Percentiles rank a stretch among this genome's conserved stretches.
These are phyloP conservation scores for Bilobella aurantiaca DNA, from an alignment of 1,140 invertebrate genomes.

Conservation along the genomic window DNA sequence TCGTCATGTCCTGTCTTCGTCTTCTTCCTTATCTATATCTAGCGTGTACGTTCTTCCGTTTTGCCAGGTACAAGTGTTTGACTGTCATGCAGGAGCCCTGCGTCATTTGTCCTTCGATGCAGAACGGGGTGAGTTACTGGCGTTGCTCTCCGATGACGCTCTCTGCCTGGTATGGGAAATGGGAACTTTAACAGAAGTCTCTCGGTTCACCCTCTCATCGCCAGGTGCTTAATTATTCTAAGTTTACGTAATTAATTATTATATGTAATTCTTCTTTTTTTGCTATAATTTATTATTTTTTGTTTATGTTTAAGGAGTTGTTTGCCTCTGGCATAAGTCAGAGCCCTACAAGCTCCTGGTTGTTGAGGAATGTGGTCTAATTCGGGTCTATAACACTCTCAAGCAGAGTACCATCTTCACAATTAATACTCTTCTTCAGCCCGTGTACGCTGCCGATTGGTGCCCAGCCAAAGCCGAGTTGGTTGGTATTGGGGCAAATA, in stretches of 20 bases:
- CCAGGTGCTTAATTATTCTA: background rate
- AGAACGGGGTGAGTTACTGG: background rate
- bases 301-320: no score
- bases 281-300: no score
- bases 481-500: slow-evolving; percentile 9
- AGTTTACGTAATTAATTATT: background rate
- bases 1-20: no score
- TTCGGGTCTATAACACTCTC: slow-evolving; percentile 18
- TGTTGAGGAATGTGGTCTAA: slow-evolving; percentile 16
- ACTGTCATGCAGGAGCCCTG: background rate
- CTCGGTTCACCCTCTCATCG: background rate
- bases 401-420: slow-evolving; percentile 18
- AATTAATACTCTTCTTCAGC: slow-evolving; percentile 2
- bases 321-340: slow-evolving; percentile 15
- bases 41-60: background rate
- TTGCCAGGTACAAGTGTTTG: background rate
- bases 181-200: background rate
- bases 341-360: slow-evolving; percentile 23
- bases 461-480: slow-evolving; percentile 1
- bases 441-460: slow-evolving; percentile 18
- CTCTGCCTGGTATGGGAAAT: background rate
- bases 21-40: background rate
- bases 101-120: background rate
- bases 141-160: background rate
- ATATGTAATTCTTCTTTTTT: background rate